phyloP scores from a whole-genome alignment of 1,140 invertebrate species.

The Theocolax elegans region DNA sequence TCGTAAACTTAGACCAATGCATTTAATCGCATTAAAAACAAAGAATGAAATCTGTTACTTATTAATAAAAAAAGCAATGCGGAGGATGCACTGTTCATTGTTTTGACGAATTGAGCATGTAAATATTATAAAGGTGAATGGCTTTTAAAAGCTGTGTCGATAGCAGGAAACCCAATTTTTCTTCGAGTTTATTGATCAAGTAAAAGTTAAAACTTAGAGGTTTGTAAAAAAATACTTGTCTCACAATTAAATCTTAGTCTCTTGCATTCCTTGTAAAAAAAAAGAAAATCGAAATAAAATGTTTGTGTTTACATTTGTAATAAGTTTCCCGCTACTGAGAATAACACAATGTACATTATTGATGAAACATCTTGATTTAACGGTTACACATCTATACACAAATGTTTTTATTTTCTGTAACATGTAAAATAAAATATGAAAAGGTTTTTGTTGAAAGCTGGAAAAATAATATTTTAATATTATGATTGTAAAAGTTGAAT shows the following conservation, averaged over 20 bases:
- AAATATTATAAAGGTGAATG: conserved; percentile 21
- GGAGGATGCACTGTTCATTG: neutral
- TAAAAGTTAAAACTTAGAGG: conserved; percentile 19
- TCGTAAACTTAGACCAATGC: conserved; percentile 9
- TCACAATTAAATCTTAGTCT: no score
- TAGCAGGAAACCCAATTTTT: neutral
- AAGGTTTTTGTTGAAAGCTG: neutral
- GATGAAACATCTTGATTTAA: no score
- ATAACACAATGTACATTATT: no score
- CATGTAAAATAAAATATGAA: no score
- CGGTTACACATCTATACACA: no score
- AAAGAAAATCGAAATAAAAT: no score
- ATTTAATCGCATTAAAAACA: conserved; percentile 27
- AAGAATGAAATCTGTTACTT: neutral
- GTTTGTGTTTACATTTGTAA: no score
- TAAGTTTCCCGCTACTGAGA: no score
- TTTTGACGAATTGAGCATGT: conserved; percentile 8
- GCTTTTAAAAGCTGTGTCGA: neutral
- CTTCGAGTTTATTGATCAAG: neutral
- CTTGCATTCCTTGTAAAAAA: no score
- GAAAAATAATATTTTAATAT: neutral
- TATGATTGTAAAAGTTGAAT: neutral
- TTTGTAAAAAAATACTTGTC: neutral
- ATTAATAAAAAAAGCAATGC: neutral
- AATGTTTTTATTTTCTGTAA: no score